Evolutionary conservation across 2,797 vertebrate species (phyloP).

Genomic region (Protonibea diacanthus): DNA sequence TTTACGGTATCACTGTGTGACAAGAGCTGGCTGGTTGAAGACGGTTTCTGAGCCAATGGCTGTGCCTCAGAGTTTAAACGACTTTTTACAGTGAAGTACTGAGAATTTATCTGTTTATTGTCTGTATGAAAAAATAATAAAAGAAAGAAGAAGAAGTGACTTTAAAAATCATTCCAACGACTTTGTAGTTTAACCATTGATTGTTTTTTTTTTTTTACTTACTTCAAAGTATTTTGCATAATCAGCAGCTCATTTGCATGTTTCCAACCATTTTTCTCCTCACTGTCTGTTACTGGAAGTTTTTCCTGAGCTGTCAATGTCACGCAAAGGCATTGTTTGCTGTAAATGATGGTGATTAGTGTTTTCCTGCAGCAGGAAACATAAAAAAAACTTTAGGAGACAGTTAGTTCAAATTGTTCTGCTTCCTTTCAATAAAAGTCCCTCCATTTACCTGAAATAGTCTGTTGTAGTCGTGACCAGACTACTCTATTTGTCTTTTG

Average conservation of each 20-base stretch:
- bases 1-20: not conserved
- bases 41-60: not conserved
- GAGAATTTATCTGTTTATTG: not conserved
- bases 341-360: conserved; percentile 40
- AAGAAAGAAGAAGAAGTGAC: not conserved
- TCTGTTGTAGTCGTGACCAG: not conserved
- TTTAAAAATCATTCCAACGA: not conserved
- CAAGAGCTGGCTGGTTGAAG: conserved; percentile 46
- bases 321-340: conserved; percentile 32
- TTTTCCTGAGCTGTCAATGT: conserved; percentile 36
- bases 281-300: conserved; percentile 11
- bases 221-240: conserved; percentile 16
- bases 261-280: conserved; percentile 2
- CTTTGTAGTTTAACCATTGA: conserved; percentile 4
- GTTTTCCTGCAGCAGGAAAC: conserved; percentile 13
- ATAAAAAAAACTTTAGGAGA: conserved; percentile 10
- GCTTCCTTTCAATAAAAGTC: not conserved
- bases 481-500: not conserved
- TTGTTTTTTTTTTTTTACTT: not conserved
- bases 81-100: not conserved
- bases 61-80: not conserved
- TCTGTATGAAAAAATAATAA: not conserved
- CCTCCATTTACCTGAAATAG: not conserved
- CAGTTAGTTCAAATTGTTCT: not conserved
- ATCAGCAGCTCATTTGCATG: conserved; percentile 25